Evolutionary conservation across 2,113 vertebrate genomes (phyloP), one percentile per base, ranked within the genome.

Genomic region (Asarcornis scutulata): DNA sequence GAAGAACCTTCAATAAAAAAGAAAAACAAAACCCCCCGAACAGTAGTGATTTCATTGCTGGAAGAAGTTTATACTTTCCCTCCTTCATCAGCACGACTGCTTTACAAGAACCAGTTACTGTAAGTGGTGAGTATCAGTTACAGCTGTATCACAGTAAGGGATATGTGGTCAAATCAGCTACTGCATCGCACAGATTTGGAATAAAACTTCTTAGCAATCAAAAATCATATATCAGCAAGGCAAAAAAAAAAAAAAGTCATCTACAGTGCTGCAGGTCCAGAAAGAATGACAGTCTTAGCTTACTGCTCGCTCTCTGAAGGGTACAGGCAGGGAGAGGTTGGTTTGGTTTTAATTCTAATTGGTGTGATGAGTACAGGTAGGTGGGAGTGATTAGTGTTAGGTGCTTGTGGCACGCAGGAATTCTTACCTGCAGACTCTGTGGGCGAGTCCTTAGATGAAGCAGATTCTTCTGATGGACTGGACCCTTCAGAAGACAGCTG

Each of bases 401-500:
- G 46, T 48, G 20, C 20, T 11, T 9, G n/a, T 23, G 40, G 29
- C 5, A 7, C 2, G 8, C 34, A 38, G 1, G 44, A 25, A 5
- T 38, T 36, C 93, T 38, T 81, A 98, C 98, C 98, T 97, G 98
- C 98, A 4, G 98, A 98, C 22, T 97, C 97, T 0, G 97, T 97
- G 3, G 97, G 96, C 0, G 86, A 94, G 27, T 96, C 93, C 52
- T 97, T 97, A 20, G 98, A 98, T 38, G 96, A 98, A 97, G 92
- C 75, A 11, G 98, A 98, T 32, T 98, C 98, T 76, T 99, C 98
- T 2, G 98, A 98, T 0, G 97, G 97, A 1, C 98, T 98, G 21
- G 96, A 93, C 5, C 74, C 96, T 8, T 96, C 97, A 2, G 59
- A 77, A 2, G 96, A 72, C 77, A 97, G 73, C 67, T 97, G 98